These are phyloP conservation scores for Agraylea sexmaculata DNA, from an alignment of 1,140 invertebrate genomes.

Conservation along the genomic window DNA sequence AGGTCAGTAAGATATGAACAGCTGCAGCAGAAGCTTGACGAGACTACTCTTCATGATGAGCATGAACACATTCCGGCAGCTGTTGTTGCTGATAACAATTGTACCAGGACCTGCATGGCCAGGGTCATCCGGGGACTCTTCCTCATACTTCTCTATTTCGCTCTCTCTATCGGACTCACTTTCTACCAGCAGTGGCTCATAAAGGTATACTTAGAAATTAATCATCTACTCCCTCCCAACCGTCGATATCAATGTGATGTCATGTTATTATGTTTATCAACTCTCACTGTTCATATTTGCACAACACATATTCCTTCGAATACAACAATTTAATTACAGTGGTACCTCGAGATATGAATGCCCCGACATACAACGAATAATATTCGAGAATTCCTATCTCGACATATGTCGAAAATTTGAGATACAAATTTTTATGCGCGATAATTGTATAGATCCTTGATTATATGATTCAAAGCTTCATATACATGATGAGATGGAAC, in stretches of 20 bases:
- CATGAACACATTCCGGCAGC: conserved; percentile 29
- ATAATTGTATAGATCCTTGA: no score
- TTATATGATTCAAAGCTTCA: no score
- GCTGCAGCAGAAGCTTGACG: no score
- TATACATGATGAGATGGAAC: no score
- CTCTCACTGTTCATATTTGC: not conserved
- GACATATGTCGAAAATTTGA: no score
- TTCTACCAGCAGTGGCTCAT: conserved; percentile 93
- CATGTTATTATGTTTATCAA: not conserved
- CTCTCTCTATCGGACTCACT: conserved; percentile 85
- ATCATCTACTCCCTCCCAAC: no score
- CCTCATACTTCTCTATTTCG: conserved; percentile 72
- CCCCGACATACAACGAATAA: no score
- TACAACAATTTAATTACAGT: no score
- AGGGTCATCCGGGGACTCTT: conserved; percentile 30
- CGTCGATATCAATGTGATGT: not conserved
- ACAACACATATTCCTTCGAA: conserved; percentile 1
- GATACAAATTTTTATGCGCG: no score
- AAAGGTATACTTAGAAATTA: conserved; percentile 55
- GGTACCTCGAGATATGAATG: no score
- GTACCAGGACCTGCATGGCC: conserved; percentile 30
- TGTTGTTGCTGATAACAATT: conserved; percentile 29
- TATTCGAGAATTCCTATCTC: no score
- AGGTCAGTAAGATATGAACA: no score
- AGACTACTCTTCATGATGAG: conserved; percentile 26